Evolutionary conservation across 1,140 invertebrate genomes (phyloP), one percentile per base, ranked within the genome.

Genomic region (Caenorhabditis briggsae): DNA sequence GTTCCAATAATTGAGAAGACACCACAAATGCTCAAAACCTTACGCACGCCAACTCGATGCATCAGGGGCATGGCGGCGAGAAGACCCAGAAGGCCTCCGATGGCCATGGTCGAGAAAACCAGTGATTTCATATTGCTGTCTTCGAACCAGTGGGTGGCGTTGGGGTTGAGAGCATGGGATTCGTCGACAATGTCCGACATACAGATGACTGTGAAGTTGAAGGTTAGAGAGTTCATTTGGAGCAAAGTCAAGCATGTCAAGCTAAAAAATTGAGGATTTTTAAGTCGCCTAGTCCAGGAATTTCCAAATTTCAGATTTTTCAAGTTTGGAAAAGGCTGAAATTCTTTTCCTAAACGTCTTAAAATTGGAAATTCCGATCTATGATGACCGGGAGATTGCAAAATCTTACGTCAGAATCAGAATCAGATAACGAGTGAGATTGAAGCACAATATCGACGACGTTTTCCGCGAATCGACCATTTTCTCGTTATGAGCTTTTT

Each of bases 201-300:
- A 56, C 88, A 88, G 48, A 88, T 88, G 16, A 88, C 82, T 43
- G 88, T 88, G 78, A 88, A 88, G 82, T 88, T 88, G 61, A 88
- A 82, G 11, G 86, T 65, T 3, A 88, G 59, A 12, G 83, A 82
- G 74, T 88, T 88, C 59, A 48, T 48, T 53, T 84, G 61, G n/a
- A 70, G 53, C 1, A 78, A 18, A 16, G 86, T 88, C 11, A 88
- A 25, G 55, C 88, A 88, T 50, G 70, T 50, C 50, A 78, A 23
- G 8, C 70, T 78, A 46, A 43, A 78, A 61, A 11, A 33, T 14
- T 18, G 9, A 25, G 33, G 5, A 53, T 23, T 12, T 50, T 33
- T 3, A 33, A 33, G 33, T 33, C 33, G 33, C 33, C 33, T 33
- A 33, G 33, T 33, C 33, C 3, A n/a, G n/a, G n/a, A n/a, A n/a